A percentile compares a stretch with the other conserved stretches of the same genome.
These are phyloP conservation scores for Crepidodera aurea DNA, from an alignment of 2,888 invertebrate species.

Conservation along the genomic window DNA sequence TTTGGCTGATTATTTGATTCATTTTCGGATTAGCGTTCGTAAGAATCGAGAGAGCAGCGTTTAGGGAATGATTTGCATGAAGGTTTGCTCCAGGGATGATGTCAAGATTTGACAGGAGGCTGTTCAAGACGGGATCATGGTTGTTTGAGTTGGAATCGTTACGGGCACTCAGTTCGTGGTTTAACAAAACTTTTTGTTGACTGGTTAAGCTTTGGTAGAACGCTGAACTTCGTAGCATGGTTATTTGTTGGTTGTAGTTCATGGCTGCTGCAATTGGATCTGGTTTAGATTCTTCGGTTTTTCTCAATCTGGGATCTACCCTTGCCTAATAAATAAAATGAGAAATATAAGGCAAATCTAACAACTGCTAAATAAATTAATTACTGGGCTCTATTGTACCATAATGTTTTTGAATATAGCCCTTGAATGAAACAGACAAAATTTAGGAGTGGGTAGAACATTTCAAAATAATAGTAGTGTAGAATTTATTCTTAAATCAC, in stretches of 20 bases:
- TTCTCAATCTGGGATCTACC: slow-evolving; percentile 51
- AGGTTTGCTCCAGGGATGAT: slow-evolving; percentile 51
- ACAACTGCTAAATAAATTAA: too few relatives aligned
- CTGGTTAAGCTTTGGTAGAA: slow-evolving; percentile 78
- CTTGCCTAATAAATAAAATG: slow-evolving; percentile 9
- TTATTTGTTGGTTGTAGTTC: slow-evolving; percentile 68
- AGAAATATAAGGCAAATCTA: neutral
- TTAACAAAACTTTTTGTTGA: slow-evolving; percentile 75
- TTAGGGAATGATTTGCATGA: slow-evolving; percentile 57
- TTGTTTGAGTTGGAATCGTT: slow-evolving; percentile 62
- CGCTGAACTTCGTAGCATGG: slow-evolving; percentile 72
- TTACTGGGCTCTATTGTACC: too few relatives aligned
- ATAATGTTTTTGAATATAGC: too few relatives aligned
- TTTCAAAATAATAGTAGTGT: too few relatives aligned
- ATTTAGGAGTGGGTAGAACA: too few relatives aligned
- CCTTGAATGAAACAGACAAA: too few relatives aligned
- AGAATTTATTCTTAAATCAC: too few relatives aligned
- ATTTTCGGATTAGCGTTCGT: slow-evolving; percentile 58
- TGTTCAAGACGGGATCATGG: slow-evolving; percentile 68
- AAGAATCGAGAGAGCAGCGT: slow-evolving; percentile 61
- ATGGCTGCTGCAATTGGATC: slow-evolving; percentile 47
- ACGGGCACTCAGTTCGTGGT: slow-evolving; percentile 72
- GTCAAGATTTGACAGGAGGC: slow-evolving; percentile 71
- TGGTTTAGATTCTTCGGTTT: slow-evolving; percentile 47
- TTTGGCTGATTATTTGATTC: slow-evolving; percentile 63